A percentile compares a stretch with the other conserved stretches of the same genome.
Conservation (phyloP, 2,888 invertebrate species). For the Margaritifera margaritifera region DNA sequence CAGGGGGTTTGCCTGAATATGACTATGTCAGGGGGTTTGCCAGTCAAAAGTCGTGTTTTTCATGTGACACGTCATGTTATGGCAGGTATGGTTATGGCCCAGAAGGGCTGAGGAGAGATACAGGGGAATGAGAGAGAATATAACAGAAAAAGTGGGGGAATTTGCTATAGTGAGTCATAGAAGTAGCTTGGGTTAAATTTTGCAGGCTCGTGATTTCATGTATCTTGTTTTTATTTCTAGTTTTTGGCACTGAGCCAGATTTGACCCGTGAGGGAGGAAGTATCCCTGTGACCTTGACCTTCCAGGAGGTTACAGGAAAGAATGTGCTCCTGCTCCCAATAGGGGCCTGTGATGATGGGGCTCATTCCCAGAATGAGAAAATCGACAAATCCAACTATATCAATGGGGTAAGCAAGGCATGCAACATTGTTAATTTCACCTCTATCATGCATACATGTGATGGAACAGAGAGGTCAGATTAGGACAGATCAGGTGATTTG, state of each 20-base stretch:
- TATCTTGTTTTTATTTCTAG: constrained; percentile 69
- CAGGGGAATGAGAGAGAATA: too few species aligned
- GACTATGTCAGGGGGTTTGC: too few species aligned
- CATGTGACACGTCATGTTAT: too few species aligned
- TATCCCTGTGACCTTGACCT: constrained; percentile 95
- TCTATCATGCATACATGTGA: too few species aligned
- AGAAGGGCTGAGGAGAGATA: too few species aligned
- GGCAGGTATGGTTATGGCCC: too few species aligned
- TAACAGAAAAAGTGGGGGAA: too few species aligned
- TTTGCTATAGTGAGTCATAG: too few species aligned
- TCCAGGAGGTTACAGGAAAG: constrained; percentile 89
- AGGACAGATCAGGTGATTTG: too few species aligned
- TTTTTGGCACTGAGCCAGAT: constrained; percentile 93
- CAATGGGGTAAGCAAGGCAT: constrained; percentile 8
- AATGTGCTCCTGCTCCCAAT: constrained; percentile 96
- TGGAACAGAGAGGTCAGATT: too few species aligned
- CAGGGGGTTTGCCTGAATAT: too few species aligned
- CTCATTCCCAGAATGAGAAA: constrained; percentile 99
- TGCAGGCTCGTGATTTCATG: background rate
- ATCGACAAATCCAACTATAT: constrained; percentile 89
- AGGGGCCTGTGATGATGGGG: constrained; percentile 96
- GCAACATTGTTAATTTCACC: background rate
- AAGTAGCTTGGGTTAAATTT: background rate
- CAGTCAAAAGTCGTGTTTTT: too few species aligned
- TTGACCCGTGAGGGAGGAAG: constrained; percentile 97